Evolutionary conservation across 2,888 invertebrate species (phyloP).

Genomic region (Torymus auratus): DNA sequence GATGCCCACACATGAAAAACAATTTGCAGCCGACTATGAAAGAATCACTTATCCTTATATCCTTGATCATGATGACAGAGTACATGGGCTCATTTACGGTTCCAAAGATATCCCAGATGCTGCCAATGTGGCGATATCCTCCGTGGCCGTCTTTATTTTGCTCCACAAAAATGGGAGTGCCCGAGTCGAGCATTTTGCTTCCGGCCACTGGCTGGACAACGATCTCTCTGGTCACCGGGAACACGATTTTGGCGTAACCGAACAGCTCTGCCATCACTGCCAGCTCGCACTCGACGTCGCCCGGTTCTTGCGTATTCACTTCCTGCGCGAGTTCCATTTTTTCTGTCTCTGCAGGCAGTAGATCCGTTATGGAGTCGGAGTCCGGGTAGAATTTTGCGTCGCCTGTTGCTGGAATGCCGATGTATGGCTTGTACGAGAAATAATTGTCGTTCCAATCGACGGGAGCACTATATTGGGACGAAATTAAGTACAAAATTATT

Average conservation of each 20-base stretch:
- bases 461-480: neutral
- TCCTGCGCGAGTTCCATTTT: constrained; percentile 12
- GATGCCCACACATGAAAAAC: constrained; percentile 29
- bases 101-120: constrained; percentile 41
- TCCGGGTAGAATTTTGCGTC: neutral
- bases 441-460: neutral
- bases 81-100: constrained; percentile 42
- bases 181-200: constrained; percentile 29
- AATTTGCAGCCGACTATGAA: constrained; percentile 20
- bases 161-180: constrained; percentile 25
- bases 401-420: too few species aligned
- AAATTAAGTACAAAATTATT: neutral
- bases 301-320: neutral
- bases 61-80: neutral
- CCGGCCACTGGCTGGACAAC: constrained; percentile 20
- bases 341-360: constrained; percentile 17
- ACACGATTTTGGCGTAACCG: constrained; percentile 26
- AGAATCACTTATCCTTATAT: neutral
- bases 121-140: constrained; percentile 28
- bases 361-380: neutral
- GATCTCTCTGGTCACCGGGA: constrained; percentile 11
- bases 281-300: neutral
- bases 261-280: neutral
- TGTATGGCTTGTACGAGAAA: too few species aligned
- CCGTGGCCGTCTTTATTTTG: neutral